These are phyloP conservation scores for Apotomis betuletana DNA, from an alignment of 2,888 invertebrate genomes.

Conservation along the genomic window DNA sequence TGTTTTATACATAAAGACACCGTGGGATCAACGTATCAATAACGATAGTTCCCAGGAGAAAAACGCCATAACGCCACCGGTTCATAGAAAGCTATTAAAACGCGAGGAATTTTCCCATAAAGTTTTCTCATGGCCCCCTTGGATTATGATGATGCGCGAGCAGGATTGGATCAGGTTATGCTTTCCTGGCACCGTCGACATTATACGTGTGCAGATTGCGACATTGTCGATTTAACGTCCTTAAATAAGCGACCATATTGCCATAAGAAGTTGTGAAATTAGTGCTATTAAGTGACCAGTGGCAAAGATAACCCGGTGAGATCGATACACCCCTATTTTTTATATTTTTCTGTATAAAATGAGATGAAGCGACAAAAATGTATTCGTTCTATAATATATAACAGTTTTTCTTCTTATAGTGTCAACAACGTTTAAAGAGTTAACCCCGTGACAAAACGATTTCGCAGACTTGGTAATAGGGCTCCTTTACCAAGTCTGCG, in stretches of 20 bases:
- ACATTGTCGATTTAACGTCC: background rate
- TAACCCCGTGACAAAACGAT: too few species aligned
- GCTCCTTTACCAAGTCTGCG: too few species aligned
- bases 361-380: too few species aligned
- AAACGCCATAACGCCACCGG: conserved; percentile 29
- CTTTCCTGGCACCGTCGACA: conserved; percentile 5
- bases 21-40: conserved; percentile 35
- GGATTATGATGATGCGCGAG: conserved; percentile 26
- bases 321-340: background rate
- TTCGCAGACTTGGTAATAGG: too few species aligned
- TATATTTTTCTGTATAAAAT: too few species aligned
- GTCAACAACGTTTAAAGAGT: too few species aligned
- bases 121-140: conserved; percentile 31
- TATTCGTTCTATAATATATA: too few species aligned
- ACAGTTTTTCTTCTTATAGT: too few species aligned
- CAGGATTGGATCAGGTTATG: conserved; percentile 24
- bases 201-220: background rate
- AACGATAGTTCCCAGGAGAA: conserved; percentile 26
- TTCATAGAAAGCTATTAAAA: conserved; percentile 29
- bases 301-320: too few species aligned
- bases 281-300: too few species aligned
- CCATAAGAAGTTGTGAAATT: too few species aligned
- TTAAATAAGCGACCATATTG: background rate
- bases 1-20: conserved; percentile 23
- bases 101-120: conserved; percentile 35